Conservation (phyloP, 2,797 vertebrate genomes). For the Urophycis tenuis region DNA sequence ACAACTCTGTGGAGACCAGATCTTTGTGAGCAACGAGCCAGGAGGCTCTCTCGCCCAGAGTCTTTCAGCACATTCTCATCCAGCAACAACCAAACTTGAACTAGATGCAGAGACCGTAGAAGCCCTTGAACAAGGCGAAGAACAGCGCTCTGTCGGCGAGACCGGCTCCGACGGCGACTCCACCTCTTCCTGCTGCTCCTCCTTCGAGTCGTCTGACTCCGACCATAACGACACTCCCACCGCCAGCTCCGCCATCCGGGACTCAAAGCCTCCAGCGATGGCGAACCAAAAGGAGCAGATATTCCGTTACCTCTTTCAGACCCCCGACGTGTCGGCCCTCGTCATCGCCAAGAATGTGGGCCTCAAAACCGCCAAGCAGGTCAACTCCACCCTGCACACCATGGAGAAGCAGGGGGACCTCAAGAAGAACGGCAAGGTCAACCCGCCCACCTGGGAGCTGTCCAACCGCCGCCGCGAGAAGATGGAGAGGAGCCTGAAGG, state of each 20-base stretch:
- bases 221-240: constrained; percentile 30
- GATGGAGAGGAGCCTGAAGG: constrained; percentile 78
- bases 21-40: constrained; percentile 14
- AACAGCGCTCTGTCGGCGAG: constrained; percentile 28
- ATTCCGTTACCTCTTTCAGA: constrained; percentile 71
- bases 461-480: constrained; percentile 74
- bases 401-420: constrained; percentile 87
- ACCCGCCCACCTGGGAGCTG: constrained; percentile 77
- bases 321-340: constrained; percentile 66
- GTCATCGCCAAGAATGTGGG: constrained; percentile 84
- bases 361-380: constrained; percentile 72
- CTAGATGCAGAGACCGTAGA: constrained; percentile 16
- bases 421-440: constrained; percentile 47
- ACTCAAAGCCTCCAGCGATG: constrained; percentile 57
- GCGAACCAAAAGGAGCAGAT: constrained; percentile 77
- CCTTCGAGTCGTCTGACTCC: constrained; percentile 44
- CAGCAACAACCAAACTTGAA: constrained; percentile 6
- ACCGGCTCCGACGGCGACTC: constrained; percentile 58
- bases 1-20: constrained; percentile 20
- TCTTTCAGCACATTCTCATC: constrained; percentile 13
- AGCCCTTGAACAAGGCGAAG: constrained; percentile 25
- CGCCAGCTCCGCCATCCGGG: constrained; percentile 26
- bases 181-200: constrained; percentile 46
- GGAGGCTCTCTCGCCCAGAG: constrained; percentile 12
- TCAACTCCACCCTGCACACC: constrained; percentile 73